Conservation (phyloP, 1,140 invertebrate species). For the Brachystomella parvula region DNA sequence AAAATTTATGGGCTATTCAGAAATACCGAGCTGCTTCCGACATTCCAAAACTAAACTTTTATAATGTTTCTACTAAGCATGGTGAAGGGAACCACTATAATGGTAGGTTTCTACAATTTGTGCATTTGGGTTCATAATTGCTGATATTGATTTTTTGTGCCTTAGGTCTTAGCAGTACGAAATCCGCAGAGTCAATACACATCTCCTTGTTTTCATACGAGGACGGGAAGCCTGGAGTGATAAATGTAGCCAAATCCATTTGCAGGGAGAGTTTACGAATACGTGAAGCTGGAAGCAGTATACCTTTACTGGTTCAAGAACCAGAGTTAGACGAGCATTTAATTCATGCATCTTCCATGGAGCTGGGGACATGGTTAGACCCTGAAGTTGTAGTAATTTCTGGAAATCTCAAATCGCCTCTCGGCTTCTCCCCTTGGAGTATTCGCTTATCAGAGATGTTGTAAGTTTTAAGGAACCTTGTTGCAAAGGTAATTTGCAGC, state of each 20-base stretch:
- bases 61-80: conserved; percentile 26
- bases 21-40: conserved; percentile 7
- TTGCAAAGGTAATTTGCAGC: background rate
- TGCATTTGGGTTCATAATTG: background rate
- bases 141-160: background rate
- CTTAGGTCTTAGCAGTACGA: conserved; percentile 23
- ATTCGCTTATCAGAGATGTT: conserved; percentile 36
- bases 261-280: conserved; percentile 7
- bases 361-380: conserved; percentile 17
- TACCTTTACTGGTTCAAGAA: background rate
- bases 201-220: conserved; percentile 25
- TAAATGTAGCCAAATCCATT: conserved; percentile 21
- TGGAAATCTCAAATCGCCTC: conserved; percentile 28
- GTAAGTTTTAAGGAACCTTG: conserved; percentile 19
- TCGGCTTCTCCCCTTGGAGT: conserved; percentile 36
- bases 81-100: conserved; percentile 4
- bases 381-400: conserved; percentile 32
- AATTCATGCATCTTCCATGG: background rate
- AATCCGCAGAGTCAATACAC: conserved; percentile 18
- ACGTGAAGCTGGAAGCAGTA: background rate
- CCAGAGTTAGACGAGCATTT: background rate
- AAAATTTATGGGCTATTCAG: conserved; percentile 29
- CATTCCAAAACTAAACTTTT: conserved; percentile 24
- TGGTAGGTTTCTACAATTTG: conserved; percentile 14
- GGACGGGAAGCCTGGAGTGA: conserved; percentile 28